Percentiles rank a stretch among this genome's conserved stretches.
Evolutionary conservation across 2,797 vertebrate species (phyloP).

Genomic region (Peromyscus nudipes): DNA sequence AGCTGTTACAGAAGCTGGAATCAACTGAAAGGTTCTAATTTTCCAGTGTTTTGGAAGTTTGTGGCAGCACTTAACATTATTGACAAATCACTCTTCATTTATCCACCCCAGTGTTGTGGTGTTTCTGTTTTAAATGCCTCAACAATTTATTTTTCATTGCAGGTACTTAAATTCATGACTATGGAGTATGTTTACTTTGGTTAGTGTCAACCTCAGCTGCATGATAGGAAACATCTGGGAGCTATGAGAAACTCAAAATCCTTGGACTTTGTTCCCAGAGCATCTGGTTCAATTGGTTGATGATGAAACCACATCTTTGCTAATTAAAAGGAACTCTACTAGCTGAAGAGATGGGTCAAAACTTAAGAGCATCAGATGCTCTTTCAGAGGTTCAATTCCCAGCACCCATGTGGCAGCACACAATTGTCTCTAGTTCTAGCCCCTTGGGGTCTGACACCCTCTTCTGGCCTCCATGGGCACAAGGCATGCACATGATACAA

Average conservation of each 20-base stretch:
- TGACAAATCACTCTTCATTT: background rate
- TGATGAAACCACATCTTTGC: background rate
- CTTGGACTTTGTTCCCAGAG: background rate
- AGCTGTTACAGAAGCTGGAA: background rate
- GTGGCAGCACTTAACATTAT: background rate
- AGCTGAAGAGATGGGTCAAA: background rate
- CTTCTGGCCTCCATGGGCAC: background rate
- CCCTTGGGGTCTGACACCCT: background rate
- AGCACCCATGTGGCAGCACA: background rate
- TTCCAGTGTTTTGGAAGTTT: background rate
- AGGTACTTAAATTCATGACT: background rate
- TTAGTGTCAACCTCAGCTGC: background rate
- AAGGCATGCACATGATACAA: background rate
- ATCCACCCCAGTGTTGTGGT: background rate
- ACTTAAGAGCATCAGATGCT: background rate
- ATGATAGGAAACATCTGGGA: slow-evolving; percentile 31
- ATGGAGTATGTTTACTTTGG: background rate
- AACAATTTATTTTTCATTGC: background rate
- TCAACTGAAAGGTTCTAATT: background rate
- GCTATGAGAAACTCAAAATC: background rate
- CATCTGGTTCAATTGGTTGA: background rate
- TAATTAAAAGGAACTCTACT: background rate
- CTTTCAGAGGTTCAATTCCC: background rate
- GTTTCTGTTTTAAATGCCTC: background rate
- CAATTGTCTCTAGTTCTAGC: background rate